Percentiles rank a stretch among this genome's conserved stretches.
phyloP scores from a whole-genome alignment of 2,888 invertebrate species.

The Lottia scabra region DNA sequence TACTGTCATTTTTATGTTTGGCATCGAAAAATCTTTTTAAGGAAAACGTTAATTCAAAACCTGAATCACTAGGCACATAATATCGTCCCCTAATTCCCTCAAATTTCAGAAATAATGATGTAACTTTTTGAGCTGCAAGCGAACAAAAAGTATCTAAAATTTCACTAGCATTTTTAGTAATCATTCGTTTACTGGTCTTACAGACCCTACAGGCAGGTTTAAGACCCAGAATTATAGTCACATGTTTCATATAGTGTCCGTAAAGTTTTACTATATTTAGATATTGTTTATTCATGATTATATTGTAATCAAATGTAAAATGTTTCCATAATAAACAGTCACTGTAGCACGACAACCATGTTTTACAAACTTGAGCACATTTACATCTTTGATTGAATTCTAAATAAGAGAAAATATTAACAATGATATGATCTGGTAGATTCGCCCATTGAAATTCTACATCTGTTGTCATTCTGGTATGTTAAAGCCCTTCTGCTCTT shows the following conservation, averaged over 20 bases:
- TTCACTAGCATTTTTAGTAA: conserved; percentile 53
- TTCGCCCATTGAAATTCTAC: conserved; percentile 33
- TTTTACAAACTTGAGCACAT: conserved; percentile 49
- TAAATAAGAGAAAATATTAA: conserved; percentile 54
- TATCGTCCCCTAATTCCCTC: conserved; percentile 63
- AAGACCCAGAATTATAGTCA: conserved; percentile 57
- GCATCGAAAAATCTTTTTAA: conserved; percentile 52
- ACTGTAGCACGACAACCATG: conserved; percentile 53
- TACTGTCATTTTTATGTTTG: conserved; percentile 11
- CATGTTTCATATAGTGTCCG: conserved; percentile 48
- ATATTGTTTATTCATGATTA: conserved; percentile 24
- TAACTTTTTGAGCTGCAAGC: conserved; percentile 32
- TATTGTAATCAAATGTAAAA: conserved; percentile 47
- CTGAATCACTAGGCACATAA: too few relatives aligned
- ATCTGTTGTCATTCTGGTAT: neutral
- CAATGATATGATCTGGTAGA: conserved; percentile 59
- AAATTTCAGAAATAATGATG: conserved; percentile 40
- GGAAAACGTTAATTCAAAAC: conserved; percentile 59
- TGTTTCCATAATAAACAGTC: conserved; percentile 57
- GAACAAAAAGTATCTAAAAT: conserved; percentile 43
- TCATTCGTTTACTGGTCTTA: conserved; percentile 43
- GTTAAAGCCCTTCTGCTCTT: too few relatives aligned
- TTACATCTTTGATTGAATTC: conserved; percentile 45
- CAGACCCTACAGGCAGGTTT: too few relatives aligned
- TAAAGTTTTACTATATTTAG: conserved; percentile 43